These are phyloP conservation scores for Amphiprion clarkii DNA, from an alignment of 2,797 vertebrate species.

Conservation along the genomic window DNA sequence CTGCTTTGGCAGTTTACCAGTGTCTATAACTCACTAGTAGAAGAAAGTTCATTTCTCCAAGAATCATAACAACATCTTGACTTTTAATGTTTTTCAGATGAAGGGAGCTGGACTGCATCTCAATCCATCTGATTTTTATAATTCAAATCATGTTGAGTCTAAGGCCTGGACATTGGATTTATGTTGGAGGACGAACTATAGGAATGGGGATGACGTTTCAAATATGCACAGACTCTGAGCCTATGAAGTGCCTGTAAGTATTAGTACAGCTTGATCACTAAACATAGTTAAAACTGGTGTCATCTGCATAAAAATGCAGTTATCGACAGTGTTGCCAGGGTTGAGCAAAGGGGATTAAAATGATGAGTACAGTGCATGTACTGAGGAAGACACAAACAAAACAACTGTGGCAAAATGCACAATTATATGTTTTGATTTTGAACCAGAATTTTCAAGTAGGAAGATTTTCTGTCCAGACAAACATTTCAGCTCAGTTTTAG, in stretches of 20 bases:
- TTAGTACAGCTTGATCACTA: background rate
- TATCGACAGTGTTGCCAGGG: background rate
- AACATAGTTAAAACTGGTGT: background rate
- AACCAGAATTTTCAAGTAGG: no score
- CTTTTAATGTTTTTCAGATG: constrained; percentile 18
- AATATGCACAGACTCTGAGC: background rate
- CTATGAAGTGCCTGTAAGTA: background rate
- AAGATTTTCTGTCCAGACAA: background rate
- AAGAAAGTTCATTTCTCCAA: constrained; percentile 22
- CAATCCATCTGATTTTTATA: background rate
- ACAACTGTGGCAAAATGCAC: no score
- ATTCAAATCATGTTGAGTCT: constrained; percentile 29
- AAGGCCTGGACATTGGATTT: constrained; percentile 31
- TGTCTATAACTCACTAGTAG: background rate
- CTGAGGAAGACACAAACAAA: background rate
- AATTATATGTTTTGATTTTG: no score
- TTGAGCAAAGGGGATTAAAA: background rate
- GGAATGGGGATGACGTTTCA: background rate
- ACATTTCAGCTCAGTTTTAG: no score
- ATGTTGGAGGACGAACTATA: constrained; percentile 13
- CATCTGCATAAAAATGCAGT: constrained; percentile 5
- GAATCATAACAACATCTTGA: constrained; percentile 20
- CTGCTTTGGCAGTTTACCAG: background rate
- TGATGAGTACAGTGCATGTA: background rate
- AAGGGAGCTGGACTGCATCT: constrained; percentile 2